Conservation (phyloP, 2,888 invertebrate species). For the Campopleginae sp. region DNA sequence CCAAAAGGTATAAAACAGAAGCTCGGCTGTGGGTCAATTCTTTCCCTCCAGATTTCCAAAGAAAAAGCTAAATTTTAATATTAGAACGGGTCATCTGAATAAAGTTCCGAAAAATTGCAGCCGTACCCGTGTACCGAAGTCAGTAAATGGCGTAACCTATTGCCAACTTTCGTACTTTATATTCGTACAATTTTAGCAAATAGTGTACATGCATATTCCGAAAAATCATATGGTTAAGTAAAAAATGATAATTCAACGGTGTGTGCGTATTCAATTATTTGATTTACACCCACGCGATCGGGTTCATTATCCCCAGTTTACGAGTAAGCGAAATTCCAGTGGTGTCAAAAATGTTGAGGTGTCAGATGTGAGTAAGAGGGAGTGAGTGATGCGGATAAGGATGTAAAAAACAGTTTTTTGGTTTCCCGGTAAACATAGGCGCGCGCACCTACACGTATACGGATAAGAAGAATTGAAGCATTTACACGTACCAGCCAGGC, state of each 20-base stretch:
- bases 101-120: not conserved
- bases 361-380: not conserved
- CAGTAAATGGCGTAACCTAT: not conserved
- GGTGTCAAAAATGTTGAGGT: not conserved
- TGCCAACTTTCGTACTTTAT: not conserved
- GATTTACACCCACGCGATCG: not conserved
- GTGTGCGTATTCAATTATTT: not conserved
- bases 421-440: conserved; percentile 15
- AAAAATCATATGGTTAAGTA: conserved; percentile 1
- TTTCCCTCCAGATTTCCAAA: not conserved
- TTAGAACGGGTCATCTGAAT: not conserved
- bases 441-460: conserved; percentile 12
- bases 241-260: not conserved
- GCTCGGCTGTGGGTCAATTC: not conserved
- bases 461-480: not conserved
- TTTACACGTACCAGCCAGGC: conserved; percentile 1
- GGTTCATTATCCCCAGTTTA: not conserved
- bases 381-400: conserved; percentile 1
- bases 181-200: not conserved
- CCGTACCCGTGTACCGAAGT: not conserved
- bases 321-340: conserved; percentile 5
- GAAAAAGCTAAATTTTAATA: not conserved
- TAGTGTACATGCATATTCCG: not conserved
- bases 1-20: not conserved
- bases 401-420: conserved; percentile 8